These are phyloP conservation scores for Neolamprologus hecqui DNA, from an alignment of 2,113 vertebrate genomes.

Conservation along the genomic window DNA sequence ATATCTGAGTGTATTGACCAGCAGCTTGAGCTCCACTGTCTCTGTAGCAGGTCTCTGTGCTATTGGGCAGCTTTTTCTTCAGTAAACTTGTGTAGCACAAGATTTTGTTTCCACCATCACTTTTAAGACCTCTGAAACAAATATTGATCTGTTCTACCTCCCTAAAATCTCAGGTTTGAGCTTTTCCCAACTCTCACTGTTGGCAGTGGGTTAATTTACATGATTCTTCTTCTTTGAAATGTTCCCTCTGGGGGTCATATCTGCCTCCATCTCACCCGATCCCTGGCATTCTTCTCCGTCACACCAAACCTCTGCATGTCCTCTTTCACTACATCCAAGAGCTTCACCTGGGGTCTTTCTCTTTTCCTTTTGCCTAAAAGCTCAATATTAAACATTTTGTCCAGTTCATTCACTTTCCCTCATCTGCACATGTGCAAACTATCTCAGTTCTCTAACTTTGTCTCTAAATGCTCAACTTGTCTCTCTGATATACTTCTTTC, in stretches of 20 bases:
- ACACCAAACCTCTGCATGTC: neutral
- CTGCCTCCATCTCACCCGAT: neutral
- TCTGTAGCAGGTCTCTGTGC: neutral
- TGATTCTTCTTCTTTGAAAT: neutral
- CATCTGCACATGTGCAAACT: neutral
- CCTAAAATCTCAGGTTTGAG: neutral
- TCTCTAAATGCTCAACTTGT: neutral
- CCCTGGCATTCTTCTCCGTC: neutral
- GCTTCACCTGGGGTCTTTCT: accelerated
- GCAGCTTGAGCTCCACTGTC: neutral
- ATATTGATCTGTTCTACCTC: neutral
- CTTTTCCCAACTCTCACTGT: neutral
- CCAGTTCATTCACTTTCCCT: neutral
- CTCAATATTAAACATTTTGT: neutral
- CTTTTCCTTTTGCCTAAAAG: neutral
- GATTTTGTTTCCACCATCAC: neutral
- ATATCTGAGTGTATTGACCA: neutral
- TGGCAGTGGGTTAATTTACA: neutral
- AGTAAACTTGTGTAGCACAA: neutral
- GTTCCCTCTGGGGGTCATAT: neutral
- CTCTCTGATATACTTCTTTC: neutral
- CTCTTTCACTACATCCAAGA: neutral
- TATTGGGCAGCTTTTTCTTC: neutral
- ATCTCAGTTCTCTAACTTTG: neutral
- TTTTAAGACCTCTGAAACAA: neutral